A percentile compares a stretch with the other conserved stretches of the same genome.
phyloP scores from a whole-genome alignment of 2,797 vertebrate genomes.

The Rhabdophis nuchalis region DNA sequence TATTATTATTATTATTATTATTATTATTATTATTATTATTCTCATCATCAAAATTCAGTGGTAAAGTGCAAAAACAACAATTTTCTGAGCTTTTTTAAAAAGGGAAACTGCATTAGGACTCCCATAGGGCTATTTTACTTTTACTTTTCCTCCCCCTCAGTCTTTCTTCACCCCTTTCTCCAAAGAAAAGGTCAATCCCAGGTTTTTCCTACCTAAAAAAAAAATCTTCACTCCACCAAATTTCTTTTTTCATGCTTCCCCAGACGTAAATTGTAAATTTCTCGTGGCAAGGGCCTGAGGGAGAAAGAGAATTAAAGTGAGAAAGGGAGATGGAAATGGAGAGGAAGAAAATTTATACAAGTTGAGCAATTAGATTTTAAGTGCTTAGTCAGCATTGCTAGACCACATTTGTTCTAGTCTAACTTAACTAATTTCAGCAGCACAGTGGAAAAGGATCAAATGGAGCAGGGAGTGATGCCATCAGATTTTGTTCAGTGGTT shows the following conservation, averaged over 20 bases:
- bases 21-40: no score
- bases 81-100: background rate
- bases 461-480: slow-evolving; percentile 3
- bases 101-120: background rate
- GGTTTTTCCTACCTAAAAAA: background rate
- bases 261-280: background rate
- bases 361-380: slow-evolving; percentile 1
- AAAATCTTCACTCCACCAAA: background rate
- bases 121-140: background rate
- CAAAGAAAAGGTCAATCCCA: background rate
- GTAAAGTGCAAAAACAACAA: background rate
- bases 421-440: background rate
- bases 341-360: background rate
- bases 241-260: background rate
- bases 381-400: slow-evolving; percentile 2
- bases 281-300: background rate
- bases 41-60: background rate
- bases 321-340: background rate
- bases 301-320: background rate
- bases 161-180: background rate
- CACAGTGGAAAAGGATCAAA: slow-evolving; percentile 17
- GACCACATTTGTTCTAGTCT: slow-evolving; percentile 25
- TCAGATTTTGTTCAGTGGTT: slow-evolving; percentile 4
- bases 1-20: no score
- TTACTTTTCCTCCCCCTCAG: background rate